A percentile compares a stretch with the other conserved stretches of the same genome.
Conservation (phyloP, 2,797 vertebrate genomes). For the Enteromius argenteus region DNA sequence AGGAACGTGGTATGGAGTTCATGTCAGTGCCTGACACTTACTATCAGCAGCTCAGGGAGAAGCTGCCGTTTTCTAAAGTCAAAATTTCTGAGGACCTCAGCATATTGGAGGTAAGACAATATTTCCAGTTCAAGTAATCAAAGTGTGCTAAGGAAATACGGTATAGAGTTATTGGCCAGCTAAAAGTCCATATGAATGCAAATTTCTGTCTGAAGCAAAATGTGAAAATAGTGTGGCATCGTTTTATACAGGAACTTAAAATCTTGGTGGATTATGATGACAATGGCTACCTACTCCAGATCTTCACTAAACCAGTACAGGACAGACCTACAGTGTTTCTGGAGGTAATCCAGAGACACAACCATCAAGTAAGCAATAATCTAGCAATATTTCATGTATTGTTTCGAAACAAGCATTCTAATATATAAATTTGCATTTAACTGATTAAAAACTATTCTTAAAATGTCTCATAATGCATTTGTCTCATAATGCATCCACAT, state of each 20-base stretch:
- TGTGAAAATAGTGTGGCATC: background rate
- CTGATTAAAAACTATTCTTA: background rate
- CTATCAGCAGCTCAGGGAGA: slow-evolving; percentile 87
- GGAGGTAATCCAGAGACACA: slow-evolving; percentile 95
- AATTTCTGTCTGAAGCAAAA: background rate
- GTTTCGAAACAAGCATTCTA: background rate
- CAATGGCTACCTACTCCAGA: slow-evolving; percentile 95
- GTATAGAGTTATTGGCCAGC: background rate
- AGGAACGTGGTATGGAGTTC: slow-evolving; percentile 91
- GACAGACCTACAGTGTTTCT: slow-evolving; percentile 96
- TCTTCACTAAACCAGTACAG: slow-evolving; percentile 97
- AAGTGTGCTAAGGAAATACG: background rate
- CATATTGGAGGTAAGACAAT: slow-evolving; percentile 81
- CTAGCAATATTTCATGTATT: background rate
- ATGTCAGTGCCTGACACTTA: slow-evolving; percentile 89
- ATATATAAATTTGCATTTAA: background rate
- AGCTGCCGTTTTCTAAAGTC: slow-evolving; percentile 87
- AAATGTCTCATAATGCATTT: background rate
- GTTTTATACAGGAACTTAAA: slow-evolving; percentile 84
- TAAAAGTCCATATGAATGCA: background rate
- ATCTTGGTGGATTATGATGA: slow-evolving; percentile 96
- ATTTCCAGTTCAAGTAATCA: background rate
- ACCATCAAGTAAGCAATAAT: slow-evolving; percentile 87
- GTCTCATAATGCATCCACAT: background rate
- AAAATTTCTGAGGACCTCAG: slow-evolving; percentile 87